Evolutionary conservation across 1,140 invertebrate genomes (phyloP).

Genomic region (Drosophila gunungcola): DNA sequence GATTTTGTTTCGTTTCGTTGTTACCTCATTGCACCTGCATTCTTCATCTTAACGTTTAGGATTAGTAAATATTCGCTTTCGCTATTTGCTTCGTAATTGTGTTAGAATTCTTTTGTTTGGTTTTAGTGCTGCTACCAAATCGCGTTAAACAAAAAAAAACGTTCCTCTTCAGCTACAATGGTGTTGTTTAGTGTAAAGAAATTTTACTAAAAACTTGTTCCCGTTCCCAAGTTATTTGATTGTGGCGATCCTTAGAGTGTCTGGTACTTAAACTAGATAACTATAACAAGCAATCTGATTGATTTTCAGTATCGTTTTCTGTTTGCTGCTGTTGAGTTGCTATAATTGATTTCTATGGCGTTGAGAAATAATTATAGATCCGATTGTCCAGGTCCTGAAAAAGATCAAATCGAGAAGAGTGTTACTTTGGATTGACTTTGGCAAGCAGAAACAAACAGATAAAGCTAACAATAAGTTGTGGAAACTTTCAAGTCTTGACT

Average conservation of each 20-base stretch:
- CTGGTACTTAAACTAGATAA: conserved; percentile 69
- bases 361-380: conserved; percentile 85
- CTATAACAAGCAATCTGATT: conserved; percentile 41
- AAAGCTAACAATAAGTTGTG: conserved; percentile 66
- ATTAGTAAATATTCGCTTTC: conserved; percentile 77
- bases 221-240: conserved; percentile 66
- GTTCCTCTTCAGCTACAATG: conserved; percentile 57
- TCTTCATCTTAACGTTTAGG: conserved; percentile 52
- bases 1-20: conserved; percentile 74
- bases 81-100: conserved; percentile 61
- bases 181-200: conserved; percentile 67
- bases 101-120: conserved; percentile 54
- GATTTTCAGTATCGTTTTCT: conserved; percentile 32
- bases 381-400: conserved; percentile 84
- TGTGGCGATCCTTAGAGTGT: conserved; percentile 55
- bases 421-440: conserved; percentile 17
- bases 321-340: conserved; percentile 55
- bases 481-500: conserved; percentile 44
- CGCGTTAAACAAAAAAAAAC: conserved; percentile 67
- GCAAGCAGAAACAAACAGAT: conserved; percentile 23
- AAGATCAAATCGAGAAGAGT: conserved; percentile 57
- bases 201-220: conserved; percentile 74
- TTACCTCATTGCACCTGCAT: conserved; percentile 66
- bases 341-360: conserved; percentile 84
- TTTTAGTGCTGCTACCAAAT: conserved; percentile 77